A percentile compares a stretch with the other conserved stretches of the same genome.
These are phyloP conservation scores for Adrianichthys oophorus DNA, from an alignment of 2,797 vertebrate genomes.

Conservation along the genomic window DNA sequence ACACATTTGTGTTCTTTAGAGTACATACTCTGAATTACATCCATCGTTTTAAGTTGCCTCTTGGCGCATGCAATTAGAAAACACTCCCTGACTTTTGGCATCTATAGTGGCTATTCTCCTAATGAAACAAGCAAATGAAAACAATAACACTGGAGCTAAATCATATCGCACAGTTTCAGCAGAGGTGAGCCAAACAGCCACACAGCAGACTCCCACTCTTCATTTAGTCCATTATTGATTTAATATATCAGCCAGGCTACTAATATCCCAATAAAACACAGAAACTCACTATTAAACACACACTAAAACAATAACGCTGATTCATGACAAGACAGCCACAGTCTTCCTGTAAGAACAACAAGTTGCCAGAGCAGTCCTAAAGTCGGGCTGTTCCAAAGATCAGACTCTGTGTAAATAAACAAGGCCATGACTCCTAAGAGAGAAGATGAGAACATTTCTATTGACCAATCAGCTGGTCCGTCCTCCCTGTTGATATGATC, in stretches of 20 bases:
- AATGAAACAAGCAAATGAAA: conserved; percentile 21
- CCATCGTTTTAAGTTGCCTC: too few species aligned
- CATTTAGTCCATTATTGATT: conserved; percentile 42
- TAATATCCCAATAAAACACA: conserved; percentile 46
- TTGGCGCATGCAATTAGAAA: background rate
- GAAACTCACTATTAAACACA: conserved; percentile 13
- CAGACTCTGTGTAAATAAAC: conserved; percentile 38
- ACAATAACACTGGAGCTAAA: conserved; percentile 16
- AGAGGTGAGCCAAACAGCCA: conserved; percentile 27
- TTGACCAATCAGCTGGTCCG: conserved; percentile 15
- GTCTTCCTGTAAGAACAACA: conserved; percentile 37
- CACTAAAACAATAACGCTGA: conserved; percentile 34
- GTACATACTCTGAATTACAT: too few species aligned
- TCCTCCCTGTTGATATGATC: conserved; percentile 14
- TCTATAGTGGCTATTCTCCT: background rate
- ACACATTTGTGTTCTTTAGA: background rate
- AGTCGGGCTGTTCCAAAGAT: conserved; percentile 16
- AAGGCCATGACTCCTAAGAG: conserved; percentile 13
- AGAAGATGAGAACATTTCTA: conserved; percentile 22
- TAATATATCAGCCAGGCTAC: conserved; percentile 30
- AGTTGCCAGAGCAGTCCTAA: conserved; percentile 13
- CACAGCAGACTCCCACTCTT: conserved; percentile 13
- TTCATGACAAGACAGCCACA: conserved; percentile 21
- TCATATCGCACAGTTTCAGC: conserved; percentile 23
- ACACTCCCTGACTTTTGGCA: conserved; percentile 1